Conservation (phyloP, 2,113 vertebrate genomes). For the Poicephalus meyeri region DNA sequence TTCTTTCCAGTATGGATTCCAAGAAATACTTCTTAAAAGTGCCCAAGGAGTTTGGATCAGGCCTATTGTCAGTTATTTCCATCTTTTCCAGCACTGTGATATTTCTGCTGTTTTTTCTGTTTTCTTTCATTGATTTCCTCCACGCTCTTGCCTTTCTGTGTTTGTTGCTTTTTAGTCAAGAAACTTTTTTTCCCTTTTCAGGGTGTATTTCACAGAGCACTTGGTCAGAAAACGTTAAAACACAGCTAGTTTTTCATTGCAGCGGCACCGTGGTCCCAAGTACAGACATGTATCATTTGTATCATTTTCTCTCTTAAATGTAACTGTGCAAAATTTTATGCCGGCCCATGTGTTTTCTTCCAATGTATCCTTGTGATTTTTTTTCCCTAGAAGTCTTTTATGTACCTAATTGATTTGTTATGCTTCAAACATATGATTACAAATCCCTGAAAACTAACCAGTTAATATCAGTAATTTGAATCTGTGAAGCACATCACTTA, state of each 20-base stretch:
- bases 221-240: neutral
- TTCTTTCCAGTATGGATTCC: neutral
- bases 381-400: neutral
- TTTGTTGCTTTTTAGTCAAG: neutral
- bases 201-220: neutral
- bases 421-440: slow-evolving; percentile 57
- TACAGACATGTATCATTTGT: neutral
- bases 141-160: neutral
- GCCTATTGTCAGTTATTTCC: neutral
- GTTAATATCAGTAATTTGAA: slow-evolving; percentile 71
- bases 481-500: slow-evolving; percentile 73
- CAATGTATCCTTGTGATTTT: neutral
- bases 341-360: neutral
- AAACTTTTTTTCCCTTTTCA: neutral
- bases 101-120: neutral
- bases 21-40: neutral
- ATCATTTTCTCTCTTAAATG: neutral
- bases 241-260: neutral
- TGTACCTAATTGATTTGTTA: slow-evolving; percentile 49
- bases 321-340: neutral
- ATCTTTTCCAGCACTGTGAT: neutral
- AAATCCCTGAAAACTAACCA: slow-evolving; percentile 62
- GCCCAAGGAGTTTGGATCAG: neutral
- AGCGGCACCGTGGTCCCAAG: neutral
- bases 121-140: neutral